These are phyloP conservation scores for Calypte anna DNA, from an alignment of 2,113 vertebrate species.

Conservation along the genomic window DNA sequence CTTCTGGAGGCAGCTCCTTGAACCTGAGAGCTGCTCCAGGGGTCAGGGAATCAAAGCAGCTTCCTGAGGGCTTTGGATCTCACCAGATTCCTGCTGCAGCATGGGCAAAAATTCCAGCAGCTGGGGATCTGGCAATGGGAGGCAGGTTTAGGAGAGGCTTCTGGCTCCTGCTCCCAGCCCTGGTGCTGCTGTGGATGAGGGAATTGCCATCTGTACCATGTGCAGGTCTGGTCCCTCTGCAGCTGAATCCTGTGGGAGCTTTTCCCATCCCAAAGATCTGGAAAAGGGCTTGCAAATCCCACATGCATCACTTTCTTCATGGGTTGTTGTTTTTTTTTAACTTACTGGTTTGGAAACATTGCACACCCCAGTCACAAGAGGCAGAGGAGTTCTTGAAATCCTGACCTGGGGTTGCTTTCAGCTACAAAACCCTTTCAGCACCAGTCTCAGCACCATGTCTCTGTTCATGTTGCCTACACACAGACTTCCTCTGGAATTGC, in stretches of 20 bases:
- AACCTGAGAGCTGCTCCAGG: neutral
- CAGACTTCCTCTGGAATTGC: neutral
- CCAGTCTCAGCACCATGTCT: rapidly evolving
- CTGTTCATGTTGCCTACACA: neutral
- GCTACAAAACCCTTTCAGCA: neutral
- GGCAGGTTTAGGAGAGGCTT: neutral
- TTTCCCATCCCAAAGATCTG: neutral
- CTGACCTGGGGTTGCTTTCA: neutral
- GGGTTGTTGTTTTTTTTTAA: too few relatives aligned
- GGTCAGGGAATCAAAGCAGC: neutral
- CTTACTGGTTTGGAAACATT: neutral
- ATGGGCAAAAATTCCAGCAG: neutral
- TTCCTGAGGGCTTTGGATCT: neutral
- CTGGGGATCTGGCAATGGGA: neutral
- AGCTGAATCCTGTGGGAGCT: neutral
- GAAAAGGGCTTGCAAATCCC: neutral
- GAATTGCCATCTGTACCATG: neutral
- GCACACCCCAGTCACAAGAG: neutral
- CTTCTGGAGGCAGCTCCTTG: neutral
- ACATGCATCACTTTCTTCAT: neutral
- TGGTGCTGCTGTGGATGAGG: rapidly evolving
- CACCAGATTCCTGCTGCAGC: neutral
- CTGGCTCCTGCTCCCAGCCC: neutral
- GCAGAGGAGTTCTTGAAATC: neutral
- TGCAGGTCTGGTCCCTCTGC: neutral